A percentile compares a stretch with the other conserved stretches of the same genome.
These are phyloP conservation scores for Tachysurus vachellii DNA, from an alignment of 2,113 vertebrate genomes.

Conservation along the genomic window DNA sequence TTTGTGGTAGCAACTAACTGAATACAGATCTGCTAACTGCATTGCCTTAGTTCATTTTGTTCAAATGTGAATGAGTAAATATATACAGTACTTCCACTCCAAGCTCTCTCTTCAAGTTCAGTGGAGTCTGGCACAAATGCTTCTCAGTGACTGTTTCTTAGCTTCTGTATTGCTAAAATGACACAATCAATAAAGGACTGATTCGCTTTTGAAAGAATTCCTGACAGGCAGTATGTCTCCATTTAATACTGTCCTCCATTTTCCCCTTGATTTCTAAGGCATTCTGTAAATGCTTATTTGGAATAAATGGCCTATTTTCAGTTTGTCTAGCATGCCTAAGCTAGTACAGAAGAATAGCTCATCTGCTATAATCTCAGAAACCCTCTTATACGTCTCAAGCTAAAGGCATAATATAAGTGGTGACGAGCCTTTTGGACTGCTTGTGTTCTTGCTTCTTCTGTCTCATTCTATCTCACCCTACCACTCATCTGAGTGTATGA, in stretches of 20 bases:
- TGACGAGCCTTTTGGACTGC: not conserved
- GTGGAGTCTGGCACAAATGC: not conserved
- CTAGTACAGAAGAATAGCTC: not conserved
- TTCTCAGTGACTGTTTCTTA: conserved; percentile 19
- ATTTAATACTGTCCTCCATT: conserved; percentile 24
- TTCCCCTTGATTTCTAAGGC: not conserved
- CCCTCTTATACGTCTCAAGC: conserved; percentile 2
- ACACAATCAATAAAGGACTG: conserved; percentile 24
- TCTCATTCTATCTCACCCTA: not conserved
- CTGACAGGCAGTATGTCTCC: conserved; percentile 42
- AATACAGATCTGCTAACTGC: conserved; percentile 3
- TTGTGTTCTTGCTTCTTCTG: not conserved
- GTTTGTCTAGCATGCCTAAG: not conserved
- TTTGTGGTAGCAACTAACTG: conserved; percentile 23
- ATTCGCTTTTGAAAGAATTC: conserved; percentile 28
- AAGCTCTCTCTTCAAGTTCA: conserved; percentile 12
- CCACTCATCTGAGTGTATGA: not conserved
- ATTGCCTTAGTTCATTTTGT: not conserved
- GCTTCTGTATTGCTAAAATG: conserved; percentile 29
- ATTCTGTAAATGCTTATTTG: not conserved
- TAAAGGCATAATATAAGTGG: conserved; percentile 17
- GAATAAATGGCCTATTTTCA: not conserved
- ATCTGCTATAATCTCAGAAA: conserved; percentile 16
- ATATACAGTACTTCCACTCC: conserved; percentile 6
- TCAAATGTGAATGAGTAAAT: not conserved